phyloP scores from a whole-genome alignment of 2,797 vertebrate genomes.

The Molossus alvarezi region DNA sequence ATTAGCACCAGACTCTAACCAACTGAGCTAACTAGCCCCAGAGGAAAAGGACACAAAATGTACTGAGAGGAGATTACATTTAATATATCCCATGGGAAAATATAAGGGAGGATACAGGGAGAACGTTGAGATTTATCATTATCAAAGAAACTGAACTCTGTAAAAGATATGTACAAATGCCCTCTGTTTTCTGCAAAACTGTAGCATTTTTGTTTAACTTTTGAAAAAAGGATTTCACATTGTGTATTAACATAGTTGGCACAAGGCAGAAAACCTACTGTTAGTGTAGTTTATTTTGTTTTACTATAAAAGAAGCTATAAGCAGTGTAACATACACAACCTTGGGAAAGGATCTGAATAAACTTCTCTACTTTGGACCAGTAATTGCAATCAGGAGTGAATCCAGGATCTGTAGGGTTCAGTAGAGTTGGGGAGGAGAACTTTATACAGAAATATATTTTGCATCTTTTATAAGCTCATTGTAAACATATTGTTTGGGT shows the following conservation, averaged over 20 bases:
- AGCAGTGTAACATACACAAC: not conserved
- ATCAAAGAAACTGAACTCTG: conserved; percentile 5
- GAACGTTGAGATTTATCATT: conserved; percentile 52
- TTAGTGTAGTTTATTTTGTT: not conserved
- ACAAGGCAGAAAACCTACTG: conserved; percentile 9
- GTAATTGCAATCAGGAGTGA: conserved; percentile 14
- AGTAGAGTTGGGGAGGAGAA: not conserved
- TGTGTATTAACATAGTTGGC: conserved; percentile 20
- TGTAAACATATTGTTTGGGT: not conserved
- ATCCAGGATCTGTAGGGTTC: not conserved
- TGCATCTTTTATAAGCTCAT: conserved; percentile 25
- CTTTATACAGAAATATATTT: conserved; percentile 4
- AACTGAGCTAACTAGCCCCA: conserved; percentile 47
- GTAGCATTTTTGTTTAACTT: conserved; percentile 58
- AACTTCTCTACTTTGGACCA: not conserved
- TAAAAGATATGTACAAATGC: conserved; percentile 15
- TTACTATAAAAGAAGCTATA: conserved; percentile 54
- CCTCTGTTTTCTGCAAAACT: not conserved
- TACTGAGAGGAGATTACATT: conserved; percentile 22
- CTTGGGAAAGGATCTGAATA: conserved; percentile 15
- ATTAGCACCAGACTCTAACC: conserved; percentile 61
- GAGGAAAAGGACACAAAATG: conserved; percentile 65
- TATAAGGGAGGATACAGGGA: conserved; percentile 8
- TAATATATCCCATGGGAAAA: conserved; percentile 61
- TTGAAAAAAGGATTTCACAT: not conserved